Evolutionary conservation across 1,140 invertebrate genomes (phyloP).

Genomic region (Aricia agestis): DNA sequence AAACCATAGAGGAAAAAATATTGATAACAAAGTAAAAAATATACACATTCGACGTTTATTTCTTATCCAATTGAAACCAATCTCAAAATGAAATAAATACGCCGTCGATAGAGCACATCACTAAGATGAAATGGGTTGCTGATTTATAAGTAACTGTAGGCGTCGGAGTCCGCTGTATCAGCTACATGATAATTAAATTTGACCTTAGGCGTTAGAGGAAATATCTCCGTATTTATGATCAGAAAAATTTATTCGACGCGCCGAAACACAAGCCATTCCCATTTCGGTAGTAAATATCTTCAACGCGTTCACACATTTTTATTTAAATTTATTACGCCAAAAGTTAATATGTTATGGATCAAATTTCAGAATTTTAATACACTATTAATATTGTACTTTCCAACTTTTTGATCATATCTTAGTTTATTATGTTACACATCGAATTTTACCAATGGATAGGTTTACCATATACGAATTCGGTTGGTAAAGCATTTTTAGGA

Average conservation of each 20-base stretch:
- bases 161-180: constrained; percentile 42
- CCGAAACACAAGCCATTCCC: constrained; percentile 38
- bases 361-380: neutral
- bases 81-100: neutral
- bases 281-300: constrained; percentile 12
- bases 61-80: too few relatives aligned
- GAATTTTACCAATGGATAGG: too few relatives aligned
- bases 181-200: constrained; percentile 64
- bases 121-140: constrained; percentile 27
- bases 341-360: neutral
- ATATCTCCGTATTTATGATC: constrained; percentile 49
- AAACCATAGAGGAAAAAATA: too few relatives aligned
- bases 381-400: neutral
- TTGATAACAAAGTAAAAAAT: too few relatives aligned
- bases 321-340: constrained; percentile 11
- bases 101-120: neutral
- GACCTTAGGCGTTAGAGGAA: constrained; percentile 47
- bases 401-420: neutral
- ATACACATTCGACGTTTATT: too few relatives aligned
- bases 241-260: constrained; percentile 48
- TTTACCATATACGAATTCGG: too few relatives aligned
- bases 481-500: too few relatives aligned
- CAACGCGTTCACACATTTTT: constrained; percentile 17
- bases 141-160: constrained; percentile 55
- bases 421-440: neutral